Base-by-base conservation (phyloP, 1,140 invertebrate genomes). In the Trichogramma pretiosum region DNA sequence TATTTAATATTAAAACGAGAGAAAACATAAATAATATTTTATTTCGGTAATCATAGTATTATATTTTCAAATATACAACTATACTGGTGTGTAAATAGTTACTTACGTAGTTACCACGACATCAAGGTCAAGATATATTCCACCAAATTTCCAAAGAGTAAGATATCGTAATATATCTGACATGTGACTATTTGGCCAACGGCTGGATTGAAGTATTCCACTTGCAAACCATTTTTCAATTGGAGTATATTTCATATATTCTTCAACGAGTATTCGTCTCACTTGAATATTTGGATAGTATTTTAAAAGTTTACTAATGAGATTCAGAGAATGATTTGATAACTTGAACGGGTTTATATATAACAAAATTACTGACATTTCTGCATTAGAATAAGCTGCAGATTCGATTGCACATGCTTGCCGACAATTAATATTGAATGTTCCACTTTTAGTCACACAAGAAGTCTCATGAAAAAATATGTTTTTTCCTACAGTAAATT, bases 41-140 rank as follows among this genome's bases (percentile, higher is more conserved):
- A n/a, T n/a, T n/a, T n/a, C n/a, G n/a, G n/a, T n/a, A n/a, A n/a
- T n/a, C n/a, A n/a, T n/a, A n/a, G n/a, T n/a, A n/a, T n/a, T n/a
- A n/a, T n/a, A n/a, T n/a, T n/a, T n/a, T n/a, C n/a, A n/a, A n/a
- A n/a, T n/a, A n/a, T n/a, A n/a, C n/a, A n/a, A n/a, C n/a, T n/a
- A n/a, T n/a, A n/a, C n/a, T n/a, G n/a, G n/a, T n/a, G n/a, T n/a
- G n/a, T n/a, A n/a, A n/a, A n/a, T n/a, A n/a, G n/a, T n/a, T n/a
- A 57, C 61, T 65, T 53, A 71, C 68, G 56, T 81, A 7, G 76
- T 75, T 2, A 87, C 73, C 7, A 89, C 76, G 1, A 87, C 77
- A 58, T 89, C 86, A 45, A 86, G 62, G 53, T 90, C 87, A 32
- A 89, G 60, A 62, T 88, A 88, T 30, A 85, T 80, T 1, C 87